Evolutionary conservation across 2,113 vertebrate species (phyloP).

Genomic region (Melanerpes formicivorus): DNA sequence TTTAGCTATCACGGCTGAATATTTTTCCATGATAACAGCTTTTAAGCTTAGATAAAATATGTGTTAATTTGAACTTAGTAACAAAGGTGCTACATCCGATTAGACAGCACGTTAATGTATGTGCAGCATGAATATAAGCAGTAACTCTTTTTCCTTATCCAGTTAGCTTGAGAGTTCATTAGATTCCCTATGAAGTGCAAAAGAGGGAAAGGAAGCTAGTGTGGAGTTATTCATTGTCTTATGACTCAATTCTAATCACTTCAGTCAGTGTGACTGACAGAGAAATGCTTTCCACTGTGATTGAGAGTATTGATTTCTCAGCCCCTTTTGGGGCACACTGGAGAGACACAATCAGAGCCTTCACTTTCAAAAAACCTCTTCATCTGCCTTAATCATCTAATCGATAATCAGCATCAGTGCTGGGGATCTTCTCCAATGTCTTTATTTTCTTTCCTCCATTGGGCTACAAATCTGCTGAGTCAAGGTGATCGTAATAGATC

Average conservation of each 20-base stretch:
- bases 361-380: slow-evolving; percentile 90
- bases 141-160: slow-evolving; percentile 70
- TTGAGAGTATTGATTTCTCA: slow-evolving; percentile 97
- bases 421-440: slow-evolving; percentile 80
- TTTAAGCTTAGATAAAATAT: slow-evolving; percentile 34
- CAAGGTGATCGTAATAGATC: slow-evolving; percentile 87
- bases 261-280: slow-evolving; percentile 93
- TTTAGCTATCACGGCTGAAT: not conserved
- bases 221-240: slow-evolving; percentile 92
- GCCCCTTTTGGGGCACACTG: slow-evolving; percentile 83
- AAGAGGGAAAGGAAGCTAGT: slow-evolving; percentile 83
- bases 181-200: slow-evolving; percentile 84
- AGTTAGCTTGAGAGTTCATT: slow-evolving; percentile 88
- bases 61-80: slow-evolving; percentile 23
- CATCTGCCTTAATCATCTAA: slow-evolving; percentile 97
- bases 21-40: not conserved
- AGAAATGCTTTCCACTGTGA: slow-evolving; percentile 87
- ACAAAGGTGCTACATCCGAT: slow-evolving; percentile 10
- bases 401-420: slow-evolving; percentile 92
- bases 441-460: slow-evolving; percentile 81
- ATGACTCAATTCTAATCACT: slow-evolving; percentile 97
- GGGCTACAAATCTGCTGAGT: slow-evolving; percentile 93
- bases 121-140: slow-evolving; percentile 12
- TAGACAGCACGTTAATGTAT: slow-evolving; percentile 60
- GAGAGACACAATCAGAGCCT: slow-evolving; percentile 91